Evolutionary conservation across 2,797 vertebrate species (phyloP), one percentile per base, ranked within the genome.

Genomic region (Allobates femoralis): DNA sequence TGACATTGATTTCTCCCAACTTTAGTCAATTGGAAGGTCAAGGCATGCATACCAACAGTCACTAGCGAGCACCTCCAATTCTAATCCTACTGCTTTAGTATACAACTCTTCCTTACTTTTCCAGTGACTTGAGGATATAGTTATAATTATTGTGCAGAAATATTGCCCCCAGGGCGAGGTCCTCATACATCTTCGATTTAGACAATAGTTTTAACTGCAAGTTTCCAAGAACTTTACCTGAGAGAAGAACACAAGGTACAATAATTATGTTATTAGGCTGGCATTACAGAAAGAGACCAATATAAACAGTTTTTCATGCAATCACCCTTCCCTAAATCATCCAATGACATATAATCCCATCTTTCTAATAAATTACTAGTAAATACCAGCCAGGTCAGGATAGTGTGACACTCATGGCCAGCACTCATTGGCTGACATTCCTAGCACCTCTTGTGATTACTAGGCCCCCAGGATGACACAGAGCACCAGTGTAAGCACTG

Each of bases 141-240:
- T 99, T 99, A 94, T 99, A 99, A 94, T 98, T 99, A 94, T 99
- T 99, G 93, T 98, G 98, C 64, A 99, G 95, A 90, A 99, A 99
- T 86, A 99, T 95, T 88, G 98, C 97, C 3, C 98, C 97, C 91
- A 99, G 94, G 14, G 98, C 98, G 0, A 94, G 94, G 73, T 99
- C 98, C 92, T 99, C 98, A 19, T 99, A 99, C 89, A 99, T 98
- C 91, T 99, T 99, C 89, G 97, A 98, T 91, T 99, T 99, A 87
- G 97, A 99, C 85, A 99, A 96, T 80, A 99, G 93, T 89, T 99
- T 99, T 18, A 99, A 92, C 93, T 99, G 98, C 88, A 99, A 91
- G 92, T 99, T 99, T 26, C 98, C 98, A 83, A 99, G 89, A 30
- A 99, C 97, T 90, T 99, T 99, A 93, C 98, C 98, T 99, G 89